phyloP scores from a whole-genome alignment of 2,113 vertebrate species.

The Anolis carolinensis region DNA sequence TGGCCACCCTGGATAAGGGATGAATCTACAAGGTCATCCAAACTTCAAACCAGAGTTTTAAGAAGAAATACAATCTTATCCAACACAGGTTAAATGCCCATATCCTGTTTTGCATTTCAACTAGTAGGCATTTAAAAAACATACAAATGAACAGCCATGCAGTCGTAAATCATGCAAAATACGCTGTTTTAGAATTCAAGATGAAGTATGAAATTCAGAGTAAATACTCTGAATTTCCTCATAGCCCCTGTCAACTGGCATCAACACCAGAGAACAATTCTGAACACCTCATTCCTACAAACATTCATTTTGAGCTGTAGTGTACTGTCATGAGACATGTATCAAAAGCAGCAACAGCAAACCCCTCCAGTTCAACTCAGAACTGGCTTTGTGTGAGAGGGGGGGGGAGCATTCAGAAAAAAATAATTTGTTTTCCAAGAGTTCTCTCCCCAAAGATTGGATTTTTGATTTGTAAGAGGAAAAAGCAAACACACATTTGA shows the following conservation, averaged over 20 bases:
- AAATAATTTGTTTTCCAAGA: background rate
- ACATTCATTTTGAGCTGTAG: background rate
- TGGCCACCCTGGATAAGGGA: no score
- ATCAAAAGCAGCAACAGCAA: background rate
- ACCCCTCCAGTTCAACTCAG: background rate
- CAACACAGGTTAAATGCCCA: no score
- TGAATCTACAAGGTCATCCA: no score
- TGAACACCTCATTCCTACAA: background rate
- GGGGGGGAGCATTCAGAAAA: background rate
- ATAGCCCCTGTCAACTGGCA: background rate
- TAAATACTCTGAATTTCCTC: background rate
- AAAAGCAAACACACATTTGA: background rate
- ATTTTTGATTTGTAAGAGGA: background rate
- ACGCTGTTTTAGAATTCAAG: background rate
- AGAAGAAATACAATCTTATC: no score
- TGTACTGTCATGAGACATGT: background rate
- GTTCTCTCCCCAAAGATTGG: background rate
- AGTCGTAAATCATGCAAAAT: background rate
- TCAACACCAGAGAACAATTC: background rate
- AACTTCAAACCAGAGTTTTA: no score
- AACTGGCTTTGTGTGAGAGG: background rate
- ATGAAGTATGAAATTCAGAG: background rate
- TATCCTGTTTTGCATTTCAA: no score
- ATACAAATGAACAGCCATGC: background rate
- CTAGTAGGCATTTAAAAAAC: background rate